Evolutionary conservation across 2,113 vertebrate species (phyloP).

Genomic region (human): DNA sequence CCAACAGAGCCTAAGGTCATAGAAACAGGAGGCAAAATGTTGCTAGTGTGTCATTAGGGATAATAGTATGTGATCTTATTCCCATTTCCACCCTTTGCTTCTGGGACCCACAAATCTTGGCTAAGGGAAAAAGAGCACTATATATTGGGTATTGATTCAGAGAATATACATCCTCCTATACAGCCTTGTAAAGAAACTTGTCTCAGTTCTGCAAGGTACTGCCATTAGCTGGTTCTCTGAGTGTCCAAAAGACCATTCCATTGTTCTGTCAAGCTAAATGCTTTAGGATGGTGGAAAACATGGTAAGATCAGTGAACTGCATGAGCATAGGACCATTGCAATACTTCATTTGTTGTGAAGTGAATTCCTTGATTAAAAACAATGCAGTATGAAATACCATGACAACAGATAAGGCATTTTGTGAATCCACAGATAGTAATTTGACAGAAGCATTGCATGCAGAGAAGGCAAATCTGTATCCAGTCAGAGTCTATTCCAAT

Average conservation of each 20-base stretch:
- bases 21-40: not conserved
- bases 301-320: not conserved
- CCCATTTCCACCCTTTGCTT: not conserved
- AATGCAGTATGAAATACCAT: not conserved
- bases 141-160: not conserved
- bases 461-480: not conserved
- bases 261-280: not conserved
- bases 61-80: not conserved
- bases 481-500: not conserved
- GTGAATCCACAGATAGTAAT: not conserved
- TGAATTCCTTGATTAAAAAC: not conserved
- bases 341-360: not conserved
- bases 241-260: not conserved
- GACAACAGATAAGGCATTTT: not conserved
- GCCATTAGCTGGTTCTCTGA: not conserved
- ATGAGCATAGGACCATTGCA: not conserved
- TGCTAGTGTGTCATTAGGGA: not conserved
- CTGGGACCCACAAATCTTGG: not conserved
- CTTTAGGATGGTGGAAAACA: not conserved
- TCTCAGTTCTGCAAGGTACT: not conserved
- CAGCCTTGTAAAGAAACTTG: not conserved
- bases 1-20: not conserved
- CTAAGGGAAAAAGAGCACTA: not conserved
- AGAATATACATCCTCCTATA: not conserved
- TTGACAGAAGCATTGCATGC: not conserved